A percentile compares a stretch with the other conserved stretches of the same genome.
Conservation (phyloP, 2,113 vertebrate genomes). For the Podocnemis expansa region DNA sequence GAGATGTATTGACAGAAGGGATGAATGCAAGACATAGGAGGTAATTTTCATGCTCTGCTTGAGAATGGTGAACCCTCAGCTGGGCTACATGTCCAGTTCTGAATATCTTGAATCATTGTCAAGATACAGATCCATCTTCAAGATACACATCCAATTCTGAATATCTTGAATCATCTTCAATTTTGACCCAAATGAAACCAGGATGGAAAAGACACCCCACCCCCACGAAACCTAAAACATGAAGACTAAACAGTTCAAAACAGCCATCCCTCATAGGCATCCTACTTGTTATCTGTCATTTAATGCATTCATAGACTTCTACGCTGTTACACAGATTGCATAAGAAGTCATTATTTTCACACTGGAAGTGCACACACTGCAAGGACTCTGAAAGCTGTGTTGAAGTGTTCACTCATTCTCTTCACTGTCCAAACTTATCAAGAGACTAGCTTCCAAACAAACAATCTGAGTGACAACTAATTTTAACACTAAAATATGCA, state of each 20-base stretch:
- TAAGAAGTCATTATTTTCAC: background rate
- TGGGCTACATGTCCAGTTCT: background rate
- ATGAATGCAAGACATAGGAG: background rate
- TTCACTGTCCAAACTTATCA: slow-evolving; percentile 70
- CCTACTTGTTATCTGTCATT: too few species aligned
- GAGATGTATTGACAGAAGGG: background rate
- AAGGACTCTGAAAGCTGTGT: slow-evolving; percentile 24
- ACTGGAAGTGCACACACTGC: background rate
- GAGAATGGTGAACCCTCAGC: background rate
- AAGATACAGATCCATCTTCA: too few species aligned
- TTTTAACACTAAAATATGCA: slow-evolving; percentile 61
- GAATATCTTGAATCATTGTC: too few species aligned
- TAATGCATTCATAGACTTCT: too few species aligned
- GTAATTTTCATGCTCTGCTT: background rate
- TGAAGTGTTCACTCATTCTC: slow-evolving; percentile 31
- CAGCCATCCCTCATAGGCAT: too few species aligned
- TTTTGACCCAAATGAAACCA: background rate
- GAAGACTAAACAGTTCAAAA: too few species aligned
- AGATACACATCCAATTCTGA: background rate
- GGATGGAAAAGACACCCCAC: background rate
- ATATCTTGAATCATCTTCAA: background rate
- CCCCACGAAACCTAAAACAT: too few species aligned
- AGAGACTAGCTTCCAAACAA: slow-evolving; percentile 66
- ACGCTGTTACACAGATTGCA: too few species aligned
- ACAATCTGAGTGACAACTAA: slow-evolving; percentile 61